phyloP scores from a whole-genome alignment of 2,888 invertebrate genomes.

The Temnothorax rugatulus region DNA sequence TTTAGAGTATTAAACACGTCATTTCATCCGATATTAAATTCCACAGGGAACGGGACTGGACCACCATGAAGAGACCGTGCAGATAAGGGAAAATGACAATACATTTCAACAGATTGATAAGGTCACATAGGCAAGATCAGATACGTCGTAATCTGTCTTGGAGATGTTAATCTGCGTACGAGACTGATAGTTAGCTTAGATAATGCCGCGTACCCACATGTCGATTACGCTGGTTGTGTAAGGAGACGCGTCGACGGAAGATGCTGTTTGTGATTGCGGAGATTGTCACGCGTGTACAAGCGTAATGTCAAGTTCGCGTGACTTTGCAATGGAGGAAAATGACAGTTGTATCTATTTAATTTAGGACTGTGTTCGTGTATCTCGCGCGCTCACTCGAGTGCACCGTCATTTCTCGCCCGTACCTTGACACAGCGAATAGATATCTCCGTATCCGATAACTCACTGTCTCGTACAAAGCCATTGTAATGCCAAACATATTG shows the following conservation, averaged over 20 bases:
- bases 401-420: neutral
- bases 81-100: neutral
- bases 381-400: neutral
- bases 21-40: neutral
- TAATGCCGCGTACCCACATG: neutral
- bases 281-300: neutral
- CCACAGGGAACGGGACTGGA: neutral
- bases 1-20: neutral
- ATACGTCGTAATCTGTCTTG: conserved; percentile 7
- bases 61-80: neutral
- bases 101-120: conserved; percentile 19
- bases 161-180: conserved; percentile 4
- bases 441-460: conserved; percentile 15
- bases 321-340: neutral
- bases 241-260: neutral
- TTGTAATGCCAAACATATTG: conserved; percentile 28
- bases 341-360: neutral
- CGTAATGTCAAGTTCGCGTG: neutral
- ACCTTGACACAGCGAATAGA: neutral
- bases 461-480: conserved; percentile 26
- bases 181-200: conserved; percentile 22
- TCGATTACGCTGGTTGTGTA: neutral
- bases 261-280: neutral
- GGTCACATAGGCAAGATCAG: conserved; percentile 8
- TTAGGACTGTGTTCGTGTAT: neutral